Percentiles rank a stretch among this genome's conserved stretches.
Evolutionary conservation across 2,888 invertebrate genomes (phyloP).

Genomic region (Anaspis maculata): DNA sequence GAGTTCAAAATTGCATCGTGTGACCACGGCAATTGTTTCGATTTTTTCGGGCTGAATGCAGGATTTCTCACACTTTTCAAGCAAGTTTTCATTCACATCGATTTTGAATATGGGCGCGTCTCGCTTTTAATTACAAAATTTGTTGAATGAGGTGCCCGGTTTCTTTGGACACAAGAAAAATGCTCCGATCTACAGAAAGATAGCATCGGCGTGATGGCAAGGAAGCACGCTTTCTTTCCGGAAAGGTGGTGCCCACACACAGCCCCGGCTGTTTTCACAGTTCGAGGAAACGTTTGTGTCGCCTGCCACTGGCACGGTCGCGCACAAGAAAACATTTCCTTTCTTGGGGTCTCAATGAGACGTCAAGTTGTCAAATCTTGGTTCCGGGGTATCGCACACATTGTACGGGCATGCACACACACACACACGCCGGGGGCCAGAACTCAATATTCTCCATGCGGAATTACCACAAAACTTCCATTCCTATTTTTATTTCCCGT

Average conservation of each 20-base stretch:
- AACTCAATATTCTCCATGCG: slow-evolving; percentile 15
- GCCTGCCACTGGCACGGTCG: slow-evolving; percentile 30
- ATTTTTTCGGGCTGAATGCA: no score
- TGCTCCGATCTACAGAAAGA: slow-evolving; percentile 3
- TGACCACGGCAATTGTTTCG: no score
- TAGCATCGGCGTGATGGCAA: slow-evolving; percentile 15
- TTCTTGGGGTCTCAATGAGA: slow-evolving; percentile 32
- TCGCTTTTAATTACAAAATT: no score
- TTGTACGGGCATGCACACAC: no score
- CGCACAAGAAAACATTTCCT: slow-evolving; percentile 32
- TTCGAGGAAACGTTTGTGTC: slow-evolving; percentile 20
- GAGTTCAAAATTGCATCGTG: no score
- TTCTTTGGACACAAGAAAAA: no score
- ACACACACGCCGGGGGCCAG: slow-evolving; percentile 17
- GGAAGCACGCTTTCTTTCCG: slow-evolving; percentile 27
- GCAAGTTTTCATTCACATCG: no score
- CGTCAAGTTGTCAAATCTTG: slow-evolving; percentile 33
- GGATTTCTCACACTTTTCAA: no score
- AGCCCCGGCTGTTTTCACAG: slow-evolving; percentile 25
- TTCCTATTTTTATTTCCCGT: slow-evolving; percentile 7
- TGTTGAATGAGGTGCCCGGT: no score
- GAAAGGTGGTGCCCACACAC: slow-evolving; percentile 16
- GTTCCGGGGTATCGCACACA: slow-evolving; percentile 20
- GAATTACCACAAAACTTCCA: slow-evolving; percentile 7
- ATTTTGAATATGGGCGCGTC: no score